Evolutionary conservation across 2,113 vertebrate species (phyloP).

Genomic region (Struthidea cinerea): DNA sequence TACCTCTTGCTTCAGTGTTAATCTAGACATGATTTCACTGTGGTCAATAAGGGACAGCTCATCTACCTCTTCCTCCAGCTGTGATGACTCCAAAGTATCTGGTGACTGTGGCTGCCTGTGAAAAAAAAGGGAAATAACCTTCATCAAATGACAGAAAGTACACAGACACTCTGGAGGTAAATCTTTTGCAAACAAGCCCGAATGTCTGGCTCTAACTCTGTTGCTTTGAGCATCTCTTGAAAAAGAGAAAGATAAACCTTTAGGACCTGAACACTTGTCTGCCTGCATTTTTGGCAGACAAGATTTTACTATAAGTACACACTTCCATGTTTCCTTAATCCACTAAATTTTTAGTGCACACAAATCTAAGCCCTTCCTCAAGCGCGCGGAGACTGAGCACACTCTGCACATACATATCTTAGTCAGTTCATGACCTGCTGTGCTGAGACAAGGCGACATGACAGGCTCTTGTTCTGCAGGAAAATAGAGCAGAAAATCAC

Average conservation of each 20-base stretch:
- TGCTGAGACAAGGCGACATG: background rate
- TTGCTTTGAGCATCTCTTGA: background rate
- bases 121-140: background rate
- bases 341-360: slow-evolving; percentile 20
- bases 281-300: background rate
- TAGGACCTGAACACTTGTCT: background rate
- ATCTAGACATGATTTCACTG: slow-evolving; percentile 89
- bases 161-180: background rate
- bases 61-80: slow-evolving; percentile 86
- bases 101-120: slow-evolving; percentile 79
- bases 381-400: background rate
- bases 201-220: background rate
- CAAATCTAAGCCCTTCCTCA: slow-evolving; percentile 33
- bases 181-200: background rate
- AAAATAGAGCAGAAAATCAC: background rate
- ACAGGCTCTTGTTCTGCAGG: background rate
- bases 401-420: background rate
- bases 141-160: background rate
- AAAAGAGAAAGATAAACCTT: slow-evolving; percentile 2
- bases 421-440: background rate
- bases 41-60: slow-evolving; percentile 95
- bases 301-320: background rate
- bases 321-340: slow-evolving; percentile 1
- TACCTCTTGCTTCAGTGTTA: slow-evolving; percentile 95
- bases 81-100: slow-evolving; percentile 75